Base-by-base conservation (phyloP, 1,140 invertebrate genomes). In the Dysdera silvatica region DNA sequence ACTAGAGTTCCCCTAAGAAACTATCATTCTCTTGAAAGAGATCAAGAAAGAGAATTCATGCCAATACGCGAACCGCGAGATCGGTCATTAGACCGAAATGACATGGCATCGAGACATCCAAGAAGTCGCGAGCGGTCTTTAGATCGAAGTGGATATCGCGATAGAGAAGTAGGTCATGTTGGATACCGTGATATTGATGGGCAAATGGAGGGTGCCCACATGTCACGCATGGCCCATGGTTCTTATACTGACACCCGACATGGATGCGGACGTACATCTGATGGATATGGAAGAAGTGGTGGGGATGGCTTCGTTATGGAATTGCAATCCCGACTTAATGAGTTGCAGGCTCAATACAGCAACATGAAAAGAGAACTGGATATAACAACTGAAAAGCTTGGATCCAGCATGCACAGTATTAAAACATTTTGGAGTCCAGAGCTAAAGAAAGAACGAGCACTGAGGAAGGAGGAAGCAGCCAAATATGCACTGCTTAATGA, bases 381-480 rank as follows among this genome's bases (percentile, higher is more conserved):
- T 78, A 80, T 95, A 66, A 95, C 93, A 61, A 97, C 97, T 78
- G 94, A 98, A 78, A 98, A 98, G 77, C 81, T 99, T 65, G 93
- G 92, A 72, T 97, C 95, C 72, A 94, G 89, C 71, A 98, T 98
- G 95, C 95, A 98, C 78, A 95, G 91, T 77, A 98, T 99, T 74
- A 99, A 99, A 79, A 98, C 95, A 12, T 98, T 99, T 79, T 99
- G 96, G 96, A 96, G 92, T 76, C 96, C 96, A 0, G 96, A 99
- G 76, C 81, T 99, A 71, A 99, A 99, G 78, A 98, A 97, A 80
- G 95, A 98, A 78, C 79, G 95, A 61, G 91, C 94, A 14, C 74
- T 98, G 48, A 80, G 95, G 54, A 98, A 98, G 77, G 96, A 99
- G 77, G 96, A 99, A 79, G 93, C 90, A 72, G 91, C 92, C 71